Percentiles rank a stretch among this genome's conserved stretches.
Conservation (phyloP, 1,140 invertebrate species). For the Drosophila biarmipes region DNA sequence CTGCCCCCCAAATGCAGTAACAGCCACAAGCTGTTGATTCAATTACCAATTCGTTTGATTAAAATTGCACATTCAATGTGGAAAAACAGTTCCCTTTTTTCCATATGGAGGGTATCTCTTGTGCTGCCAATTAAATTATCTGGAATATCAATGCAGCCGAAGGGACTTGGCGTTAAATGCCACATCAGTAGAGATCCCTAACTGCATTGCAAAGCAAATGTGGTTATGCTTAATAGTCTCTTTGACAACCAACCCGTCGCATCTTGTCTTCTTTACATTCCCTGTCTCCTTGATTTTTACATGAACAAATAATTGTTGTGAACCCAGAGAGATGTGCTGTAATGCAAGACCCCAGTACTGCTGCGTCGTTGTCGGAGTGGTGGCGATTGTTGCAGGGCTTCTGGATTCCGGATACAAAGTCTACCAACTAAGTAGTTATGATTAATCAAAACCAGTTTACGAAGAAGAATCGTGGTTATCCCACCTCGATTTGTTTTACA, state of each 20-base stretch:
- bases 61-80: conserved; percentile 30
- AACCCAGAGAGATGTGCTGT: conserved; percentile 1
- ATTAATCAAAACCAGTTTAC: neutral
- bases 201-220: too few relatives aligned
- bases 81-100: conserved; percentile 5
- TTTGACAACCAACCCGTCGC: too few relatives aligned
- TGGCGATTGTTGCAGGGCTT: neutral
- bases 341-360: neutral
- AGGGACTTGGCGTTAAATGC: too few relatives aligned
- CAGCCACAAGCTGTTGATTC: conserved; percentile 44
- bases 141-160: neutral
- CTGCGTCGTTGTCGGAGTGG: neutral
- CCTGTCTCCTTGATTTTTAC: too few relatives aligned
- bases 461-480: neutral
- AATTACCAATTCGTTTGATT: conserved; percentile 54
- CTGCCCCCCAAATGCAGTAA: conserved; percentile 8
- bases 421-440: neutral
- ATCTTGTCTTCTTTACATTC: too few relatives aligned
- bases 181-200: neutral
- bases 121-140: neutral
- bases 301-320: neutral
- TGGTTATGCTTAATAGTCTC: too few relatives aligned
- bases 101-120: neutral
- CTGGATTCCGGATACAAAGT: neutral
- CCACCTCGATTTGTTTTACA: neutral